Conservation (phyloP, 1,140 invertebrate genomes). For the Drosophila paulistorum region DNA sequence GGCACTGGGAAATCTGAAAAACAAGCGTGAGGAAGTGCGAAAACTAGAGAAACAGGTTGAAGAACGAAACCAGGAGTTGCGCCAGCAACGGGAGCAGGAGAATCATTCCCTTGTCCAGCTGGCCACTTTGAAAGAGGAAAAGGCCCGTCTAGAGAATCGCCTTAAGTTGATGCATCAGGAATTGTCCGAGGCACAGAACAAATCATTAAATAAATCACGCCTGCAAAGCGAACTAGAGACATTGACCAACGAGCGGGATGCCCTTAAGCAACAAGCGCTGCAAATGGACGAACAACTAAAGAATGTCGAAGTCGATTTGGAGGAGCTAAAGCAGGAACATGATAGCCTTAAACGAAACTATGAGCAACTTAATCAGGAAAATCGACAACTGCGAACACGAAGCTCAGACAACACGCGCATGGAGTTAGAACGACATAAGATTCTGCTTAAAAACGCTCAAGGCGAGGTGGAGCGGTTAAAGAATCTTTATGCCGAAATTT, state of each 20-base stretch:
- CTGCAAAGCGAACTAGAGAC: slow-evolving; percentile 36
- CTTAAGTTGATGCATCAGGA: slow-evolving; percentile 65
- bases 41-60: slow-evolving; percentile 62
- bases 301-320: slow-evolving; percentile 49
- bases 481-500: slow-evolving; percentile 72
- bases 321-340: slow-evolving; percentile 60
- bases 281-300: slow-evolving; percentile 44
- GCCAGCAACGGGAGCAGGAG: slow-evolving; percentile 60
- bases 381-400: slow-evolving; percentile 43
- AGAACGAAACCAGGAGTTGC: slow-evolving; percentile 64
- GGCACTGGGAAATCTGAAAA: slow-evolving; percentile 63
- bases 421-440: slow-evolving; percentile 74
- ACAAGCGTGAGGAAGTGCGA: slow-evolving; percentile 76
- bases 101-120: slow-evolving; percentile 70
- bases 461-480: slow-evolving; percentile 75
- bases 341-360: slow-evolving; percentile 50
- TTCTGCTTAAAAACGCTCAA: slow-evolving; percentile 70
- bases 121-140: slow-evolving; percentile 68
- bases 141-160: slow-evolving; percentile 57
- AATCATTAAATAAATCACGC: slow-evolving; percentile 29
- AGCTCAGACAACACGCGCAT: slow-evolving; percentile 52
- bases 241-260: slow-evolving; percentile 40
- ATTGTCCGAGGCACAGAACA: slow-evolving; percentile 40
- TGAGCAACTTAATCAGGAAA: slow-evolving; percentile 61
- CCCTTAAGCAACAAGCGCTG: slow-evolving; percentile 37